A percentile compares a stretch with the other conserved stretches of the same genome.
These are phyloP conservation scores for Ceraclea dissimilis DNA, from an alignment of 2,888 invertebrate species.

Conservation along the genomic window DNA sequence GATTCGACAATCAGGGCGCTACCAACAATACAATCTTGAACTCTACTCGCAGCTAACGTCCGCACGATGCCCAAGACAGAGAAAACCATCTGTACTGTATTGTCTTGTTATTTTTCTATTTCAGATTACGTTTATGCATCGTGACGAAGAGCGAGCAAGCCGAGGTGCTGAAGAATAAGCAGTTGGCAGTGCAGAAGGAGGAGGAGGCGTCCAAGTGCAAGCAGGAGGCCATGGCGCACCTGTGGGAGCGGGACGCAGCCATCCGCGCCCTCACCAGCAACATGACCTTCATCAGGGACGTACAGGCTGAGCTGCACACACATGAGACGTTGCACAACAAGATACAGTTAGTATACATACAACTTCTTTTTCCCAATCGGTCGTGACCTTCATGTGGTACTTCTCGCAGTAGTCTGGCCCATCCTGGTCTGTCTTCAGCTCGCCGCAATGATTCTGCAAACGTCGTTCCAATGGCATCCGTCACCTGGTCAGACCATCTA, in stretches of 20 bases:
- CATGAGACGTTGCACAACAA: constrained; percentile 4
- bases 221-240: constrained; percentile 9
- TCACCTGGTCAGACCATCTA: too few relatives aligned
- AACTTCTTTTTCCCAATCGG: background rate
- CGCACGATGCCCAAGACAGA: too few relatives aligned
- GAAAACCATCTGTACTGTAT: too few relatives aligned
- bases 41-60: too few relatives aligned
- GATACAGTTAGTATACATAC: constrained; percentile 9
- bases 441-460: too few relatives aligned
- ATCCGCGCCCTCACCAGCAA: constrained; percentile 10
- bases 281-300: constrained; percentile 1
- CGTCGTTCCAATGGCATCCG: too few relatives aligned
- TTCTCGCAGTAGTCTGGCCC: too few relatives aligned
- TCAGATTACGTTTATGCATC: constrained; percentile 13
- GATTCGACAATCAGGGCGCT: too few relatives aligned
- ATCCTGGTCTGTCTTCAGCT: too few relatives aligned
- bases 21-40: too few relatives aligned
- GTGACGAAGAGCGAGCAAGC: constrained; percentile 11
- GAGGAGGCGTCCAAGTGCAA: constrained; percentile 6
- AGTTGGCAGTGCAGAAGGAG: constrained; percentile 12
- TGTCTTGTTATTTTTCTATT: background rate
- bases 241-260: constrained; percentile 13
- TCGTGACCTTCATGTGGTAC: too few relatives aligned
- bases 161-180: constrained; percentile 7
- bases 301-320: constrained; percentile 3